Evolutionary conservation across 2,113 vertebrate genomes (phyloP), one percentile per base, ranked within the genome.

Genomic region (Cyprinus carpio): DNA sequence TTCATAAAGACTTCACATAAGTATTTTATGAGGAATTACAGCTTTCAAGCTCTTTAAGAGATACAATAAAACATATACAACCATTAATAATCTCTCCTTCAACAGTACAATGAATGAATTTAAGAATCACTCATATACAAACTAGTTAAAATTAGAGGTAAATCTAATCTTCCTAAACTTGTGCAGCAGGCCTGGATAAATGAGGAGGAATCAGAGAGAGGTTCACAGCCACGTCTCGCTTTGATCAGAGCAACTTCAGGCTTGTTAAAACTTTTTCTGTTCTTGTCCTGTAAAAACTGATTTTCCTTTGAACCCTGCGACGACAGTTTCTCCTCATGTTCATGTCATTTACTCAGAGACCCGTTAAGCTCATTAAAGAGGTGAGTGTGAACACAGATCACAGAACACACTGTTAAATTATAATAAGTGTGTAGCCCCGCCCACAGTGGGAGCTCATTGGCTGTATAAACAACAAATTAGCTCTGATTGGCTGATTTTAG

Each of bases 181-280:
- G n/a, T n/a, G n/a, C n/a, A n/a, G 62, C 62, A 15, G 62, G 0
- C 1, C 25, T 29, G 62, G 16, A 65, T 65, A 65, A 65, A 29
- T 29, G 62, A 65, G 62, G 62, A 65, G 20, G 8, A 60, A n/a
- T 58, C 56, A 10, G 7, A 13, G 62, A 13, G 56, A 23, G 8
- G 56, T 65, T 65, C 62, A 65, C 62, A 25, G 62, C 62, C 25
- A 12, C n/a, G 10, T 65, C 25, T 13, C 25, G 25, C 86, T 87
- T 90, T 90, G 77, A 90, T 88, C 85, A 84, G 31, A 49, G 56
- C 75, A 85, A 75, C 82, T 74, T 87, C 85, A 83, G 78, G 84
- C 87, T 88, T 87, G 76, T 86, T 88, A 87, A 85, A 82, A 54
- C 81, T 77, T 78, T 58, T 78, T 82, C 62, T 49, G 29, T 75